Evolutionary conservation across 2,113 vertebrate species (phyloP), one percentile per base, ranked within the genome.

Genomic region (Mustela lutreola): DNA sequence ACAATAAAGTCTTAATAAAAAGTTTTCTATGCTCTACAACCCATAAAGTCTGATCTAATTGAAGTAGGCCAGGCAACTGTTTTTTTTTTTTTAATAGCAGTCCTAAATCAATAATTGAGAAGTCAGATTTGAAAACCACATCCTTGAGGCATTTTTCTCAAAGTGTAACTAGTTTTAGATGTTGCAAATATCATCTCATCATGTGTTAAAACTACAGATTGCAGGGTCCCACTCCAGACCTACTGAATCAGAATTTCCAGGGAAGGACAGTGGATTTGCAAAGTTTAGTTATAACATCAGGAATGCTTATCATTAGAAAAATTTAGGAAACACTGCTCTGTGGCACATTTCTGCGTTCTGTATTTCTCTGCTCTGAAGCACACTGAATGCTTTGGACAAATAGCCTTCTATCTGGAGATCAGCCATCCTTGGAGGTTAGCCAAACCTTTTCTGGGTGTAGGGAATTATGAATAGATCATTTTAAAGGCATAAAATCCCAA

Each of bases 111-210:
- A 33, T 73, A 71, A 92, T 31, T 65, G 19, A 93, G 53, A 89
- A 92, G 36, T 3, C 42, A 80, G 36, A 94, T 86, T 71, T 79
- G 53, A 79, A 91, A 94, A 88, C 26, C 28, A 83, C 39, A 71
- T 88, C 31, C n/a, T 48, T 89, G 83, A 94, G n/a, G 62, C 14
- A 94, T 80, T 89, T 87, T 96, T 88, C 76, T 94, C 76, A 65
- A 91, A 81, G 42, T 84, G 31, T 78, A 96, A 36, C 70, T 80
- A 63, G 31, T 62, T 70, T 70, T n/a, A 78, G 50, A 79, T 83
- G 42, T 91, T 94, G n/a, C 76, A 89, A 84, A 63, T 86, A 78
- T 84, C 67, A 96, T 8, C 53, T 83, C 70, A 88, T 15, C 24
- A 65, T 36, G 82, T 71, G n/a, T 79, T 88, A 71, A 63, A 91